A percentile compares a stretch with the other conserved stretches of the same genome.
These are phyloP conservation scores for Tetramorium parvispinum DNA, from an alignment of 1,140 invertebrate genomes.

Conservation along the genomic window DNA sequence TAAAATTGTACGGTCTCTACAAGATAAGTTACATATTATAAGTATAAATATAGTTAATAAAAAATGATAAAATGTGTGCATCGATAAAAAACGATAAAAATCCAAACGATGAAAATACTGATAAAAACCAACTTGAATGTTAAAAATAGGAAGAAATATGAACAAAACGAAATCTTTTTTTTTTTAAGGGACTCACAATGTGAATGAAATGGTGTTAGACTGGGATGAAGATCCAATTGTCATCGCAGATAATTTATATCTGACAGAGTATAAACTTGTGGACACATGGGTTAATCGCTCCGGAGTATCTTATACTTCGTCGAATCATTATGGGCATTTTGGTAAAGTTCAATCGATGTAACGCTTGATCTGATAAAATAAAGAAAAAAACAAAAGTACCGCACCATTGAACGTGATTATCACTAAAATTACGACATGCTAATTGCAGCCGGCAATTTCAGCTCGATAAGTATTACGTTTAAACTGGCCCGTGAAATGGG, in stretches of 20 bases:
- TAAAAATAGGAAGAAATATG: neutral
- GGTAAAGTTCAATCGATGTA: constrained; percentile 80
- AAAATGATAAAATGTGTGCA: neutral
- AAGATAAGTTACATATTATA: neutral
- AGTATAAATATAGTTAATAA: neutral
- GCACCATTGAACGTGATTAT: neutral
- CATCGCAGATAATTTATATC: constrained; percentile 91
- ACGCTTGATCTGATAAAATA: neutral
- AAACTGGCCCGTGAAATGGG: constrained; percentile 93
- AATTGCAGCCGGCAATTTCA: constrained; percentile 93
- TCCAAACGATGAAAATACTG: neutral
- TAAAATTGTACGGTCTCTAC: too few species aligned
- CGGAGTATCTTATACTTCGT: constrained; percentile 88
- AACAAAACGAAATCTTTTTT: constrained; percentile 52
- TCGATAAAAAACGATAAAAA: neutral
- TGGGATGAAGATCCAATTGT: constrained; percentile 92
- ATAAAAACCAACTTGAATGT: neutral
- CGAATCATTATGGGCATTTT: constrained; percentile 90
- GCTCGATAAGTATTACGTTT: constrained; percentile 91
- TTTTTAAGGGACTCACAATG: constrained; percentile 91
- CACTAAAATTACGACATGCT: neutral
- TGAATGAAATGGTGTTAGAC: constrained; percentile 90
- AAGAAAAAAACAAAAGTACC: neutral
- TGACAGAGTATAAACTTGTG: constrained; percentile 93
- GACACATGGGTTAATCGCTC: constrained; percentile 90